Evolutionary conservation across 1,140 invertebrate species (phyloP).

Genomic region (Amyelois transitella): DNA sequence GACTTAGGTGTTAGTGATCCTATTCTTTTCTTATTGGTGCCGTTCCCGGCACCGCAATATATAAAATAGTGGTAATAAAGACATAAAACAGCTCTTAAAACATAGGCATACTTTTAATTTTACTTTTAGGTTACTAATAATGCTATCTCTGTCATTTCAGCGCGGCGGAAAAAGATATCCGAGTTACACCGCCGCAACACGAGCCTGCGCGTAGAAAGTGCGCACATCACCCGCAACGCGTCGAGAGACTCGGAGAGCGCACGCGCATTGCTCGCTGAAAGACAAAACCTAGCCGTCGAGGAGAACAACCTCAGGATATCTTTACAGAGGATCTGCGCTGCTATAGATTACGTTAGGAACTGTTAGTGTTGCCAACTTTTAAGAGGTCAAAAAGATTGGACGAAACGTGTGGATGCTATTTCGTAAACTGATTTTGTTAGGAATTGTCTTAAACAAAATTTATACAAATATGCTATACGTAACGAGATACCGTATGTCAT

Average conservation of each 20-base stretch:
- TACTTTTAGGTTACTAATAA: not conserved
- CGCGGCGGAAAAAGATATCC: conserved; percentile 36
- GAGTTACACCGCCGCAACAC: conserved; percentile 46
- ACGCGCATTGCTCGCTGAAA: conserved; percentile 42
- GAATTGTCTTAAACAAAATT: not conserved
- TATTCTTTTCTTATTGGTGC: too few relatives aligned
- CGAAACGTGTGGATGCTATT: too few relatives aligned
- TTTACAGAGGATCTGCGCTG: conserved; percentile 29
- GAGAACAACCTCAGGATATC: conserved; percentile 32
- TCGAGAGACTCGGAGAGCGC: conserved; percentile 45
- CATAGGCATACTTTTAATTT: too few relatives aligned
- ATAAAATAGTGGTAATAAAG: too few relatives aligned
- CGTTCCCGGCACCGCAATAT: too few relatives aligned
- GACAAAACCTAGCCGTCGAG: conserved; percentile 38
- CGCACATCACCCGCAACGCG: conserved; percentile 40
- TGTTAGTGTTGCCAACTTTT: conserved; percentile 10
- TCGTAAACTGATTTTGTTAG: too few relatives aligned
- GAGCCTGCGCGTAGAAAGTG: conserved; percentile 38
- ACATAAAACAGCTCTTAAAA: too few relatives aligned
- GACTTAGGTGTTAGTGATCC: too few relatives aligned
- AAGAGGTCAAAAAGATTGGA: too few relatives aligned
- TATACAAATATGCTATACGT: too few relatives aligned
- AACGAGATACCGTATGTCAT: too few relatives aligned
- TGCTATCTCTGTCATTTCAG: conserved; percentile 32
- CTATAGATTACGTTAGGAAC: conserved; percentile 37